Evolutionary conservation across 2,888 invertebrate species (phyloP).

Genomic region (Scaptomyza cyrtandrae): DNA sequence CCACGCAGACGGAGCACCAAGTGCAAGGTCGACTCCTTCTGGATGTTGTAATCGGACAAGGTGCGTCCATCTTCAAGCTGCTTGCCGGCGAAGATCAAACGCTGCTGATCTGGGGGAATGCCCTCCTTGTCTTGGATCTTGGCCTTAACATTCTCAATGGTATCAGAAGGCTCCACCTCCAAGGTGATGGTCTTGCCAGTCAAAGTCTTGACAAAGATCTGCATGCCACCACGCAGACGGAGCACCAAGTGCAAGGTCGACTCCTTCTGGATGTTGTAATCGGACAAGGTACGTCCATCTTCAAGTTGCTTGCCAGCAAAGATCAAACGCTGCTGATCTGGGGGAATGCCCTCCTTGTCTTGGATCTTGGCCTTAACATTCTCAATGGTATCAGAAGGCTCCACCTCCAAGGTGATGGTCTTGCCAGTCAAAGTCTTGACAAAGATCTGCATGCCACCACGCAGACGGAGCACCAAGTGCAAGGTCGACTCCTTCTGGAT

Average conservation of each 20-base stretch:
- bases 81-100: constrained; percentile 47
- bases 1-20: constrained; percentile 48
- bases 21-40: constrained; percentile 37
- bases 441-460: constrained; percentile 49
- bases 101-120: constrained; percentile 49
- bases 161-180: constrained; percentile 44
- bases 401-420: constrained; percentile 51
- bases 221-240: constrained; percentile 48
- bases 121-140: constrained; percentile 50
- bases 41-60: constrained; percentile 40
- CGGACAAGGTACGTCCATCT: constrained; percentile 42
- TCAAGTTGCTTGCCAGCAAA: constrained; percentile 48
- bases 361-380: constrained; percentile 52
- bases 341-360: constrained; percentile 51
- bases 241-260: constrained; percentile 40
- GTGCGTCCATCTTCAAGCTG: constrained; percentile 44
- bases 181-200: constrained; percentile 49
- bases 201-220: constrained; percentile 45
- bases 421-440: constrained; percentile 54
- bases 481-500: constrained; percentile 48
- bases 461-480: constrained; percentile 41
- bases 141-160: constrained; percentile 43
- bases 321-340: constrained; percentile 53
- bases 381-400: constrained; percentile 47
- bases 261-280: constrained; percentile 49